Percentiles rank a stretch among this genome's conserved stretches.
phyloP scores from a whole-genome alignment of 1,140 invertebrate species.

The Drosophila kepulauana region DNA sequence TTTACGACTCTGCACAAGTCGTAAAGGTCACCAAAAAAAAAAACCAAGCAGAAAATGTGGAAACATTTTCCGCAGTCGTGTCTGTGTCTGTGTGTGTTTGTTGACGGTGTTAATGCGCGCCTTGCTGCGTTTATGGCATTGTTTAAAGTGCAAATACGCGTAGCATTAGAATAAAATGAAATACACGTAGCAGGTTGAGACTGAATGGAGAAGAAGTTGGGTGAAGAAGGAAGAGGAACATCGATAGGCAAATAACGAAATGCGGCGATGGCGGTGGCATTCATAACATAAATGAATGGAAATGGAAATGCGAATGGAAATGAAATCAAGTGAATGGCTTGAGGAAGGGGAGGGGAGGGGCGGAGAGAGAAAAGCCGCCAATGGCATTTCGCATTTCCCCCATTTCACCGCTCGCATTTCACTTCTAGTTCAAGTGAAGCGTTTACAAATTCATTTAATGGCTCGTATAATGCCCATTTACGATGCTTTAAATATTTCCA shows the following conservation, averaged over 20 bases:
- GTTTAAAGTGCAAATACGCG: conserved; percentile 62
- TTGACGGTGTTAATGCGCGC: conserved; percentile 71
- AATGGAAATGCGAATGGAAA: no score
- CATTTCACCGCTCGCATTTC: no score
- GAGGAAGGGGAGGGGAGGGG: neutral
- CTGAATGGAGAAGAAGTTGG: no score
- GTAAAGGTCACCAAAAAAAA: conserved; percentile 34
- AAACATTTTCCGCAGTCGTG: conserved; percentile 8
- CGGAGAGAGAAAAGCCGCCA: neutral
- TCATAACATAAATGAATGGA: conserved; percentile 26
- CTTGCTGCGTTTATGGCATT: conserved; percentile 74
- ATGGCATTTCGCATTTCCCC: conserved; percentile 14
- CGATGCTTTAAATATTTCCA: conserved; percentile 77
- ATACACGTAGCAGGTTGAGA: conserved; percentile 19
- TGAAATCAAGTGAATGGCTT: neutral
- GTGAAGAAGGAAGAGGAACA: neutral
- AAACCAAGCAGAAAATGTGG: conserved; percentile 4
- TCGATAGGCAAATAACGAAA: neutral
- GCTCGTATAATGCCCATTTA: conserved; percentile 74
- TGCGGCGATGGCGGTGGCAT: conserved; percentile 2
- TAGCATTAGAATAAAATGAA: conserved; percentile 12
- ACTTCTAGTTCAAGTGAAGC: conserved; percentile 69
- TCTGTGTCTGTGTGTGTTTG: conserved; percentile 1
- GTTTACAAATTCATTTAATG: conserved; percentile 77
- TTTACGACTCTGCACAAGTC: conserved; percentile 34